These are phyloP conservation scores for Typhlomys cinereus DNA, from an alignment of 2,113 vertebrate species.

Conservation along the genomic window DNA sequence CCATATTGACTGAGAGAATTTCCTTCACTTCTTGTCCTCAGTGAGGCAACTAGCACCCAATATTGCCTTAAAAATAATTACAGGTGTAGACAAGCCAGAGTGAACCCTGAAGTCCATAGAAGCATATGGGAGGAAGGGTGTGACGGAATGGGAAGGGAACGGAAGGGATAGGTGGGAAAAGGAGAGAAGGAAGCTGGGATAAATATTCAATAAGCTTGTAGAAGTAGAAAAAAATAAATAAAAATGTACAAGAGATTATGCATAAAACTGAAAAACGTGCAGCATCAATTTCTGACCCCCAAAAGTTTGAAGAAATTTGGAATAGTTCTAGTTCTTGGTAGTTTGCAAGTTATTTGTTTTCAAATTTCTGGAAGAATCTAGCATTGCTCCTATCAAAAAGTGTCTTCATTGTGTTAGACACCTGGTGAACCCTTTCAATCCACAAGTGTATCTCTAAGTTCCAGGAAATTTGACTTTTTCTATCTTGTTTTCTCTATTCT, in stretches of 20 bases:
- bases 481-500: not conserved
- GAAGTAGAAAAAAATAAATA: too few relatives aligned
- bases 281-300: not conserved
- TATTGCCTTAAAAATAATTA: not conserved
- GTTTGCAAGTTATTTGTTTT: not conserved
- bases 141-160: too few relatives aligned
- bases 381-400: not conserved
- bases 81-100: too few relatives aligned
- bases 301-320: not conserved
- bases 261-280: not conserved
- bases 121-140: too few relatives aligned
- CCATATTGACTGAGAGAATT: not conserved
- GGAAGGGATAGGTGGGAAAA: too few relatives aligned
- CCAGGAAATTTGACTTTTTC: constrained; percentile 9
- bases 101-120: too few relatives aligned
- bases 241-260: not conserved
- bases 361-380: not conserved
- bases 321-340: not conserved
- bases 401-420: not conserved
- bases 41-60: not conserved
- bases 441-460: not conserved
- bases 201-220: too few relatives aligned
- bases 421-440: not conserved
- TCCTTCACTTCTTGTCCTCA: not conserved
- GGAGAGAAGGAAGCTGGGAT: too few relatives aligned